These are phyloP conservation scores for Gambusia affinis DNA, from an alignment of 2,113 vertebrate genomes.

Conservation along the genomic window DNA sequence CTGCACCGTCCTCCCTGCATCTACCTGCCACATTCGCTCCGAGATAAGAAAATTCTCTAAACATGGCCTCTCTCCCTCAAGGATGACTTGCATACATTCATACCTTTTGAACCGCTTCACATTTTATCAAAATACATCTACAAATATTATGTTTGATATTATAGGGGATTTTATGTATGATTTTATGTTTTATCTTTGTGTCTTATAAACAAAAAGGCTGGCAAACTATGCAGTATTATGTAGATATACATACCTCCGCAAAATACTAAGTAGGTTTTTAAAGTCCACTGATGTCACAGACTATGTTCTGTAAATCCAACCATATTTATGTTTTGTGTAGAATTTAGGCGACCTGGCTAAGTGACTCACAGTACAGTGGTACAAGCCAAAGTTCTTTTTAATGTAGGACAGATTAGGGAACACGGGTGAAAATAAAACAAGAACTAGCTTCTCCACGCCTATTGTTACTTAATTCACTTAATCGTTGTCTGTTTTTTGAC, in stretches of 20 bases:
- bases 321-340: not conserved
- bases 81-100: not conserved
- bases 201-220: not conserved
- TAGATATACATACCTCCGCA: not conserved
- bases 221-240: not conserved
- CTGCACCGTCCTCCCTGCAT: slow-evolving; percentile 12
- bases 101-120: not conserved
- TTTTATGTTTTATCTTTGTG: no score
- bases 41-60: slow-evolving; percentile 33
- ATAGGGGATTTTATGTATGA: not conserved
- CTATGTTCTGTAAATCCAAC: not conserved
- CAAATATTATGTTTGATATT: not conserved
- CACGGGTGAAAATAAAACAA: slow-evolving; percentile 10
- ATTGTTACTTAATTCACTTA: slow-evolving; percentile 4
- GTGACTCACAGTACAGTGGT: not conserved
- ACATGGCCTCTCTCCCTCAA: slow-evolving; percentile 4
- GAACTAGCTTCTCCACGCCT: slow-evolving; percentile 1
- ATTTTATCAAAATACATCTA: not conserved
- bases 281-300: not conserved
- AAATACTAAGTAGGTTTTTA: not conserved
- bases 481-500: slow-evolving; percentile 16
- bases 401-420: not conserved
- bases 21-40: slow-evolving; percentile 11
- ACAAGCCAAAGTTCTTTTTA: not conserved
- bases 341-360: not conserved